These are phyloP conservation scores for Apus apus DNA, from an alignment of 2,113 vertebrate species.

Conservation along the genomic window DNA sequence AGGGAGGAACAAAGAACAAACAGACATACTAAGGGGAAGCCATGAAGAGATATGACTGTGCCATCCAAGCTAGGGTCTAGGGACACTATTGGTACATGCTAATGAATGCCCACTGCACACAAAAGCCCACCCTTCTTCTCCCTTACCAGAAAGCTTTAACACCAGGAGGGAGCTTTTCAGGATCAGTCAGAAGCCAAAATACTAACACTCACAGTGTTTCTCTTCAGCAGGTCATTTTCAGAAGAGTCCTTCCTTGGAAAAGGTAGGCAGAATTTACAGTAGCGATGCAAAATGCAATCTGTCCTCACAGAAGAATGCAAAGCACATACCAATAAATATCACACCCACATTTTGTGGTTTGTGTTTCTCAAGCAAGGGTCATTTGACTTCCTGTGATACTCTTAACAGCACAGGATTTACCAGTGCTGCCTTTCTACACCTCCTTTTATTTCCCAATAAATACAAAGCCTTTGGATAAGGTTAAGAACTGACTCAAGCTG, in stretches of 20 bases:
- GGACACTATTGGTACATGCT: neutral
- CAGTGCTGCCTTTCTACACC: neutral
- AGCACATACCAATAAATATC: constrained; percentile 7
- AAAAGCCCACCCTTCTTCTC: neutral
- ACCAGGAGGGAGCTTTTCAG: neutral
- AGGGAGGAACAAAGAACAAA: neutral
- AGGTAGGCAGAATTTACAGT: neutral
- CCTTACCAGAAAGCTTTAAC: neutral
- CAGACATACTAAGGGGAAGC: neutral
- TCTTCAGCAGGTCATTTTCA: neutral
- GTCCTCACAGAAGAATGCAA: neutral
- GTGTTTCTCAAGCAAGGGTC: constrained; percentile 11
- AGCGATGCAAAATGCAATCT: neutral
- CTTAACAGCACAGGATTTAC: constrained; percentile 19
- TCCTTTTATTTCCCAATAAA: constrained; percentile 46
- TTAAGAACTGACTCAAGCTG: neutral
- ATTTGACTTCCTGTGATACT: constrained; percentile 19
- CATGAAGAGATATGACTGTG: neutral
- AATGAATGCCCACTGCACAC: neutral
- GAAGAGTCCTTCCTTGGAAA: neutral
- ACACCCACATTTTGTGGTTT: constrained; percentile 45
- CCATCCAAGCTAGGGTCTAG: neutral
- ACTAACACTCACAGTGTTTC: neutral
- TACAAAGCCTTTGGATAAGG: constrained; percentile 10
- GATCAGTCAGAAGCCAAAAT: neutral